phyloP scores from a whole-genome alignment of 2,113 vertebrate genomes.

The Antigone vipio region DNA sequence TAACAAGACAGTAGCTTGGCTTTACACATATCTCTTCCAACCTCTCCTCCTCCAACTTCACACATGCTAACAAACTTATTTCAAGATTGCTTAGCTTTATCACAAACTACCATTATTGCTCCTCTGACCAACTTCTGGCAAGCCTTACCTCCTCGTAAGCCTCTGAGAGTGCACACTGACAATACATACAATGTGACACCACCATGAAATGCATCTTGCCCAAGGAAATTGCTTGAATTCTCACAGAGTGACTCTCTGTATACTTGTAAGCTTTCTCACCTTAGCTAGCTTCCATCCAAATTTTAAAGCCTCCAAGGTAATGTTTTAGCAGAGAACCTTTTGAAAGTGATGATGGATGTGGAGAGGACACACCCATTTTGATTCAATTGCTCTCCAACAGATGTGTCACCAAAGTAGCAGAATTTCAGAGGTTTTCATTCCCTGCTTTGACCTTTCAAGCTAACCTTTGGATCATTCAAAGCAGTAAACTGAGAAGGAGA shows the following conservation, averaged over 20 bases:
- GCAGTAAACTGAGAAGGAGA: neutral
- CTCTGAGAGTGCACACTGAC: neutral
- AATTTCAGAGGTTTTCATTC: neutral
- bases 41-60: too few relatives aligned
- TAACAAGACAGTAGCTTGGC: too few relatives aligned
- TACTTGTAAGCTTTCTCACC: neutral
- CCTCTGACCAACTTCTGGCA: neutral
- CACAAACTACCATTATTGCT: neutral
- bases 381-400: neutral
- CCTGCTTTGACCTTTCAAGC: neutral
- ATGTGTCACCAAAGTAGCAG: neutral
- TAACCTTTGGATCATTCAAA: neutral
- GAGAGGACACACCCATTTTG: neutral
- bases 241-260: neutral
- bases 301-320: neutral
- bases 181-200: fast-evolving
- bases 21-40: too few relatives aligned
- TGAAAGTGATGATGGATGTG: neutral
- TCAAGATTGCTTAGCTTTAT: neutral
- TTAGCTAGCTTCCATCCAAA: neutral
- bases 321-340: neutral
- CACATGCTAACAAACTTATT: too few relatives aligned
- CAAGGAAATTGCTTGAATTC: neutral
- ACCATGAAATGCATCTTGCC: neutral
- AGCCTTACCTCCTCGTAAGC: neutral